Base-by-base conservation (phyloP, 2,113 vertebrate genomes). In the Labeo rohita region DNA sequence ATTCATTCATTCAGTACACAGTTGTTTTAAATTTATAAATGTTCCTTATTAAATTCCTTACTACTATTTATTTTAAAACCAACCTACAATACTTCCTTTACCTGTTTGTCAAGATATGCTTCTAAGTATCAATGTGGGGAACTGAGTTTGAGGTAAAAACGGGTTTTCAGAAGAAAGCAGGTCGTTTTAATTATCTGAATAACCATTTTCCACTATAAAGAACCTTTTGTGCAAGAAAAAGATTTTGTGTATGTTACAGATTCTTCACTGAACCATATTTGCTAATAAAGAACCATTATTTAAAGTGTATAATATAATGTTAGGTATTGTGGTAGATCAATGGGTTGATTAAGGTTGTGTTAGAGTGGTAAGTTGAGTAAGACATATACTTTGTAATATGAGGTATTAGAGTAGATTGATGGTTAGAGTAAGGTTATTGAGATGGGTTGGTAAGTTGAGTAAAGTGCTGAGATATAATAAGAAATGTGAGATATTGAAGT, bases 371-470 rank as follows among this genome's bases (percentile, higher is more conserved):
- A 7, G 34, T 39, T 39, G 34, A 70, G 34, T 70, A 16, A 70
- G 15, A 66, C 28, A 36, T 66, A 54, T 54, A 16, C 52, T 54
- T 54, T 65, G 23, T 66, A 36, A 66, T 66, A 13, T 36, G 28
- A 66, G 28, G 65, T 66, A 54, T 54, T 66, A 11, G 21, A 50
- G 50, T 77, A 18, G 75, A 77, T 77, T 54, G 23, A 78, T 56
- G 12, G 28, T n/a, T 23, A 36, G 13, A 39, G 6, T 47, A 77
- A 49, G 43, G 21, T 49, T 12, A 2, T 50, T 23, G 11, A 10
- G 45, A 75, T 10, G 16, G 15, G 15, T 8, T 21, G 28, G 65
- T 15, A 68, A 68, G 6, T 36, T 68, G 36, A 43, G 13, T 6
- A n/a, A 49, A 10, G 18, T 74, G 15, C 8, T 74, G 39, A 65